These are phyloP conservation scores for Rhineura floridana DNA, from an alignment of 2,113 vertebrate genomes.

Conservation along the genomic window DNA sequence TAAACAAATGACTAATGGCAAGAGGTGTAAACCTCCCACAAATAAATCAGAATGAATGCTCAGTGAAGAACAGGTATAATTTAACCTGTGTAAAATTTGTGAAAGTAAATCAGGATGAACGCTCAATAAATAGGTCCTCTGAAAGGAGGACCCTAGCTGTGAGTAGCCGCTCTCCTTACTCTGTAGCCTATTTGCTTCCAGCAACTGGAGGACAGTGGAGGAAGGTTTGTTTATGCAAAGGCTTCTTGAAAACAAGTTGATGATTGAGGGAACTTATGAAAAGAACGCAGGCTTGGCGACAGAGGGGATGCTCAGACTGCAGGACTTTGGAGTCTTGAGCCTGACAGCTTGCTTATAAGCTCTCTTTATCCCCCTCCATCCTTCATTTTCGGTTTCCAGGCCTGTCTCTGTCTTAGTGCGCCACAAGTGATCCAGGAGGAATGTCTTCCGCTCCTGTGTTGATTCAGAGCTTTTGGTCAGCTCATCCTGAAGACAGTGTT, in stretches of 20 bases:
- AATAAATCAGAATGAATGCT: neutral
- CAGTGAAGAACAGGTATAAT: neutral
- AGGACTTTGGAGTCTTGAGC: neutral
- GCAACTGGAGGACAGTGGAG: neutral
- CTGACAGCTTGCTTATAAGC: conserved; percentile 3
- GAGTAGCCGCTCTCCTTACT: neutral
- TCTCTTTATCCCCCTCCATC: neutral
- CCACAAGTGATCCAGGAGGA: neutral
- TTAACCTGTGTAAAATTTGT: too few species aligned
- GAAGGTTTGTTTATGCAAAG: neutral
- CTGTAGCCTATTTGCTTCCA: neutral
- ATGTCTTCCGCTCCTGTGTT: neutral
- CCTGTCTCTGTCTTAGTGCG: neutral
- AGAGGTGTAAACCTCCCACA: neutral
- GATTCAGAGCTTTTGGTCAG: neutral
- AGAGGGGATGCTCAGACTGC: neutral
- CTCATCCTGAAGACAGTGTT: neutral
- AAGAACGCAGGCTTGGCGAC: neutral
- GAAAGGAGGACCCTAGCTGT: too few species aligned
- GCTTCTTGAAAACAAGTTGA: neutral
- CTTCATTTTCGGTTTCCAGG: neutral
- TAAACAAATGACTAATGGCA: too few species aligned
- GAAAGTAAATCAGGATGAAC: neutral
- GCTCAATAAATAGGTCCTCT: neutral
- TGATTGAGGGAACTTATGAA: neutral